Evolutionary conservation across 2,888 invertebrate species (phyloP), one percentile per base, ranked within the genome.

Genomic region (Lamellibrachia columna): DNA sequence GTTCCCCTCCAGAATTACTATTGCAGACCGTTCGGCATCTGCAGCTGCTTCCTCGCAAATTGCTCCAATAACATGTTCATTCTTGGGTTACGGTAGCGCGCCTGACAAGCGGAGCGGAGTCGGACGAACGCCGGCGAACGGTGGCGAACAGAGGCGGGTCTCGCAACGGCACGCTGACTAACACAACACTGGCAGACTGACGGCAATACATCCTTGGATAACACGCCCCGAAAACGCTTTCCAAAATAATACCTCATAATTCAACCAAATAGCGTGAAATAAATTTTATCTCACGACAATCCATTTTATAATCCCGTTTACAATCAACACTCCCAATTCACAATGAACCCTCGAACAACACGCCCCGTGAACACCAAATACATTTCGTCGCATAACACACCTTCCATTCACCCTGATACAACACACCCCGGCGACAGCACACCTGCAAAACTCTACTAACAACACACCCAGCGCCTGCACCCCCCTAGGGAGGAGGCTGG

Each of bases 1-100:
- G 15, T 75, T 75, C 75, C 75, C 4, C 11, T 75, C 15, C 22
- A 22, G 22, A 75, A 75, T 75, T 3, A 75, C 75, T 60, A 60
- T 75, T 75, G 75, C 75, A 75, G 15, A 15, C 75, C 75, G 75
- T 4, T 3, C 75, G 75, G 15, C 75, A 75, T 75, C 75, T 75
- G 75, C 75, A 75, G 75, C 75, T 75, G 75, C 22, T 75, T 75
- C 75, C 75, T 22, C 75, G 75, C 75, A 75, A 75, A 75, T 75
- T 75, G 75, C 75, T 75, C 75, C 75, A 75, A 75, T 75, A 75
- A 75, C 75, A 75, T 75, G 75, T 75, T 15, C 75, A 75, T 75
- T 75, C 75, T 75, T 75, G 75, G 75, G 75, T 75, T 75, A 75
- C 75, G 75, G 75, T 75, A 75, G 75, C 75, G 75, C 75, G 75